These are phyloP conservation scores for Tetragnatha versicolor DNA, from an alignment of 1,140 invertebrate species.

Conservation along the genomic window DNA sequence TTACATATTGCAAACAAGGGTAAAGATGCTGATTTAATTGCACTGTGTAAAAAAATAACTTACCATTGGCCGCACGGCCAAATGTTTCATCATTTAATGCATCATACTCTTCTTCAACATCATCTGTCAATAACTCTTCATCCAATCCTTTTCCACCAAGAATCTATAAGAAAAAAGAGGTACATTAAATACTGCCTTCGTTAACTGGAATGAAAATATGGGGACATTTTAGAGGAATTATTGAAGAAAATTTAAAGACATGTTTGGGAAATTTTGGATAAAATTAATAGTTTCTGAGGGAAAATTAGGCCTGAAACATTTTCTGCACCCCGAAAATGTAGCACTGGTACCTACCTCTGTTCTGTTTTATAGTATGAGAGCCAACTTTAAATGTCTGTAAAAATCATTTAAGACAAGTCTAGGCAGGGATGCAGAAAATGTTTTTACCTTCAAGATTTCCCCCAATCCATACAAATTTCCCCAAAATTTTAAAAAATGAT, in stretches of 20 bases:
- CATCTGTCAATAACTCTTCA: constrained; percentile 37
- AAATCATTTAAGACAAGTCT: background rate
- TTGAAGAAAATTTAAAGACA: background rate
- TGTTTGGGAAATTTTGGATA: background rate
- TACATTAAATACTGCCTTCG: background rate
- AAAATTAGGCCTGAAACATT: background rate
- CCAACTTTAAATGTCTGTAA: background rate
- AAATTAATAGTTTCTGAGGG: background rate
- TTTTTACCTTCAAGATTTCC: no score
- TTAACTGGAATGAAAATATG: background rate
- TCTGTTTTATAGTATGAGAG: background rate
- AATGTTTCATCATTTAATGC: constrained; percentile 52
- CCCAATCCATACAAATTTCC: no score
- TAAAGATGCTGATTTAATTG: no score
- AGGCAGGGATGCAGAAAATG: no score
- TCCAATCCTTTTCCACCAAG: constrained; percentile 16
- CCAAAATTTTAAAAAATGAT: no score
- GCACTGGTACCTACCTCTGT: background rate
- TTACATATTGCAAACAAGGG: no score
- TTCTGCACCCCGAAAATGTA: background rate
- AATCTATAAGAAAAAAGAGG: background rate
- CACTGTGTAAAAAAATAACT: background rate
- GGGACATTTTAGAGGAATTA: no score
- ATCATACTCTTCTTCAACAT: constrained; percentile 51
- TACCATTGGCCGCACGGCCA: constrained; percentile 38